Evolutionary conservation across 2,113 vertebrate species (phyloP).

Genomic region (Kryptolebias marmoratus): DNA sequence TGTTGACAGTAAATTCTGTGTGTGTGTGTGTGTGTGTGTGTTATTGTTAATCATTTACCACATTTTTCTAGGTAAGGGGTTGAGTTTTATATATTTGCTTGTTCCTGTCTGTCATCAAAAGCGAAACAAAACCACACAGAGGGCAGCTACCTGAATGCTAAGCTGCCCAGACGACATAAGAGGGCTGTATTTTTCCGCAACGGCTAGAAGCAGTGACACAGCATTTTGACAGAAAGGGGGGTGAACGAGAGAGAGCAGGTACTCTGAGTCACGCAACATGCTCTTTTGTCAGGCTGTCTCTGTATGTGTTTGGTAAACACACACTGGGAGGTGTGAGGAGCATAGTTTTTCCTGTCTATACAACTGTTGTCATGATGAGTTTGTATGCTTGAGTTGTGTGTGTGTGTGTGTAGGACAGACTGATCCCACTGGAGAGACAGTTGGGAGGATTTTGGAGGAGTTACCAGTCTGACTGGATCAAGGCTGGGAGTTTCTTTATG

Average conservation of each 20-base stretch:
- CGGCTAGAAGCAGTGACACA: slow-evolving; percentile 59
- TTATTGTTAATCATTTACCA: not conserved
- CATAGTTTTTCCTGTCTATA: slow-evolving; percentile 26
- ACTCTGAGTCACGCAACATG: slow-evolving; percentile 43
- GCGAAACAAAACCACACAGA: slow-evolving; percentile 9
- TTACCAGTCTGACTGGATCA: slow-evolving; percentile 39
- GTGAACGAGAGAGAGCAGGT: slow-evolving; percentile 22
- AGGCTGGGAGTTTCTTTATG: slow-evolving; percentile 51
- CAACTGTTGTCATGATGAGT: slow-evolving; percentile 9
- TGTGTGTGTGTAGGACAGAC: not conserved
- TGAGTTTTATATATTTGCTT: slow-evolving; percentile 11
- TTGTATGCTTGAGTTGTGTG: slow-evolving; percentile 4
- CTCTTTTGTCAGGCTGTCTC: slow-evolving; percentile 27
- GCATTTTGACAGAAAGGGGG: slow-evolving; percentile 13
- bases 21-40: not conserved
- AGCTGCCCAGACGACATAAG: slow-evolving; percentile 57
- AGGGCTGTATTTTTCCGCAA: slow-evolving; percentile 52
- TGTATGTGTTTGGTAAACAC: slow-evolving; percentile 62
- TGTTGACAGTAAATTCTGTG: slow-evolving; percentile 22
- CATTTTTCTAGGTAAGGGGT: not conserved
- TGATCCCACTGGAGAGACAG: not conserved
- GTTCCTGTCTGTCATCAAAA: not conserved
- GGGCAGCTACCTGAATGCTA: slow-evolving; percentile 43
- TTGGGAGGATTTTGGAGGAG: slow-evolving; percentile 40
- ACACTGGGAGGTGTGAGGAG: slow-evolving; percentile 41